These are phyloP conservation scores for Panagrolaimus sp. DNA, from an alignment of 1,140 invertebrate genomes.

Conservation along the genomic window DNA sequence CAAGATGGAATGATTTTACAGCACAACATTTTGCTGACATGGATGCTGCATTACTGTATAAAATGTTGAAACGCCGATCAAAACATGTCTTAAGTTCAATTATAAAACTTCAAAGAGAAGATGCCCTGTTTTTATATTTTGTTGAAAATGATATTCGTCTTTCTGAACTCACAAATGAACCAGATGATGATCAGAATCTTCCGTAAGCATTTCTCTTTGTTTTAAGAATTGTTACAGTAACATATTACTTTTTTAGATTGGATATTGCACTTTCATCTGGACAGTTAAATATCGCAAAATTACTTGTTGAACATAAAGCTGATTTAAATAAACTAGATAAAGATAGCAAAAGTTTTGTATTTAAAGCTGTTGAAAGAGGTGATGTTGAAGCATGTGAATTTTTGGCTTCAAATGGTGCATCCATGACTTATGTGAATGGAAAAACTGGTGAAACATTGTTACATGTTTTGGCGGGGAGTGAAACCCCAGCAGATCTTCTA, in stretches of 20 bases:
- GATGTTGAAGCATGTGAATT: conserved; percentile 38
- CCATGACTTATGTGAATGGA: conserved; percentile 41
- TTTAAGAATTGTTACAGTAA: conserved; percentile 74
- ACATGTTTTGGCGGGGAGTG: conserved; percentile 26
- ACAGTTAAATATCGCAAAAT: conserved; percentile 74
- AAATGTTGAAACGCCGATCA: conserved; percentile 75
- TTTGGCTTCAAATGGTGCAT: conserved; percentile 36
- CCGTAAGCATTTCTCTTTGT: conserved; percentile 69
- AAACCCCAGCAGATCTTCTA: conserved; percentile 18
- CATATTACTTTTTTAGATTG: conserved; percentile 75
- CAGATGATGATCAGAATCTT: not conserved
- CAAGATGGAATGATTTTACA: conserved; percentile 72
- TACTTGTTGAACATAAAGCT: conserved; percentile 75
- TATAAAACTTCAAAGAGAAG: conserved; percentile 77
- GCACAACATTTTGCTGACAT: conserved; percentile 84
- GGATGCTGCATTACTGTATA: conserved; percentile 78
- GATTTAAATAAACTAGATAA: conserved; percentile 74
- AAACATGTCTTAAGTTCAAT: conserved; percentile 80
- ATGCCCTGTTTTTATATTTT: conserved; percentile 86
- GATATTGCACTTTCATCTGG: conserved; percentile 75
- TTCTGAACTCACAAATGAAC: conserved; percentile 60
- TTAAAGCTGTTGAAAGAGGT: conserved; percentile 75
- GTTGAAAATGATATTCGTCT: conserved; percentile 82
- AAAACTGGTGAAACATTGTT: conserved; percentile 39
- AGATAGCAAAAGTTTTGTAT: conserved; percentile 73